Evolutionary conservation across 2,113 vertebrate species (phyloP), one percentile per base, ranked within the genome.

Genomic region (Thermophis baileyi): DNA sequence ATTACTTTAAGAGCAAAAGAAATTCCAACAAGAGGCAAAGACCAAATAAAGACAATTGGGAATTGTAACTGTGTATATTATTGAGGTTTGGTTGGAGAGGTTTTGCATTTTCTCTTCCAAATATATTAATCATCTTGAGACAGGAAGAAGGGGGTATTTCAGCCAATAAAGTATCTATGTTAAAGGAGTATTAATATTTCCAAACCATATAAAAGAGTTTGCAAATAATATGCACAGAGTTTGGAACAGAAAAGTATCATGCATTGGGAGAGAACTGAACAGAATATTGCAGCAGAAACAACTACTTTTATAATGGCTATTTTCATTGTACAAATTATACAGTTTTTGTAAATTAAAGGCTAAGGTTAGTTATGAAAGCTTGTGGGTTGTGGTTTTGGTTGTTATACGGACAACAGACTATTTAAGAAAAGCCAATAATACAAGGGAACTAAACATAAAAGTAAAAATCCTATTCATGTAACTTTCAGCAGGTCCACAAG

Each of bases 291-390:
- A 86, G 89, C 85, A 63, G 93, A 96, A 95, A 93, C 95, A 93
- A 91, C 91, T 93, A 91, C 94, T 96, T 95, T 96, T 94, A 87
- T 93, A 89, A 95, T 95, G 94, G 93, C 96, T 97, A 97, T 97
- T 97, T 97, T 95, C 94, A 94, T 95, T 96, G 8, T 90, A 93
- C 91, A 97, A 97, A 97, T 97, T 96, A 97, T 3, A 96, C 25
- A 81, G 86, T 96, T 88, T 0, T 0, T 93, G 25, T 94, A 93
- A 30, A 89, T 90, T 90, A 44, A 93, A 95, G 93, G 0, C 93
- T 0, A 24, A 95, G 90, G 92, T 92, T 95, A 95, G 94, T 96
- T 96, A 97, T 97, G 94, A 94, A 93, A 96, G 95, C 93, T 47
- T 8, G 81, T 93, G 96, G 96, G 93, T 95, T 93, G 92, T 94